A percentile compares a stretch with the other conserved stretches of the same genome.
Conservation (phyloP, 2,113 vertebrate genomes). For the Ceyx margarethae region DNA sequence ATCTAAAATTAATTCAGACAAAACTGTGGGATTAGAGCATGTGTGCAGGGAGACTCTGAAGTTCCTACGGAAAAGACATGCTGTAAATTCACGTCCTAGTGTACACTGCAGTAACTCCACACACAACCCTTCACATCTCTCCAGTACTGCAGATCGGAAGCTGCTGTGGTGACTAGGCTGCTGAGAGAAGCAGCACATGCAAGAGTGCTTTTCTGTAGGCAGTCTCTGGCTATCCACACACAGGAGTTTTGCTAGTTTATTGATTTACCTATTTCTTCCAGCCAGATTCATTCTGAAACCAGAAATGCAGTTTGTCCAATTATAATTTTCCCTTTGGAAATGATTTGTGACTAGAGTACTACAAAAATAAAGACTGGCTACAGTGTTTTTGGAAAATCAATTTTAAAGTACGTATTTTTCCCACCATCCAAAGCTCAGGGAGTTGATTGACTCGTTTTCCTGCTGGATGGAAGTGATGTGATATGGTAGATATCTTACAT, state of each 20-base stretch:
- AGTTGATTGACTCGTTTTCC: neutral
- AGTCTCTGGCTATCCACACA: neutral
- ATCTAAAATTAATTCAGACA: neutral
- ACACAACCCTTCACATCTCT: neutral
- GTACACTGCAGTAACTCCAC: neutral
- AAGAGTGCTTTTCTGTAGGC: neutral
- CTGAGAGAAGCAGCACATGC: neutral
- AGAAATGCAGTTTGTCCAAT: constrained; percentile 64
- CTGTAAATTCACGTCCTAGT: neutral
- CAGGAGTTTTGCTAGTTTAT: constrained; percentile 30
- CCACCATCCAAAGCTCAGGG: neutral
- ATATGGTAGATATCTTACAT: neutral
- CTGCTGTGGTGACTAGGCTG: neutral
- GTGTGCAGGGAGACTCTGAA: neutral
- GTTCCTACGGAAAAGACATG: neutral
- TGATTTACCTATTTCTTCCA: constrained; percentile 61
- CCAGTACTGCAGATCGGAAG: neutral
- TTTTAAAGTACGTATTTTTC: neutral
- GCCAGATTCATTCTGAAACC: constrained; percentile 39
- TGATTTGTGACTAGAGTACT: constrained; percentile 49
- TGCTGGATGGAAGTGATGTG: neutral
- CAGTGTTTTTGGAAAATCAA: neutral
- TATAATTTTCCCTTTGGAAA: constrained; percentile 50
- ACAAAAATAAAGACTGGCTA: neutral
- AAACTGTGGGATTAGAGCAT: neutral